A percentile compares a stretch with the other conserved stretches of the same genome.
Evolutionary conservation across 2,113 vertebrate species (phyloP).

Genomic region (Pedetes capensis): DNA sequence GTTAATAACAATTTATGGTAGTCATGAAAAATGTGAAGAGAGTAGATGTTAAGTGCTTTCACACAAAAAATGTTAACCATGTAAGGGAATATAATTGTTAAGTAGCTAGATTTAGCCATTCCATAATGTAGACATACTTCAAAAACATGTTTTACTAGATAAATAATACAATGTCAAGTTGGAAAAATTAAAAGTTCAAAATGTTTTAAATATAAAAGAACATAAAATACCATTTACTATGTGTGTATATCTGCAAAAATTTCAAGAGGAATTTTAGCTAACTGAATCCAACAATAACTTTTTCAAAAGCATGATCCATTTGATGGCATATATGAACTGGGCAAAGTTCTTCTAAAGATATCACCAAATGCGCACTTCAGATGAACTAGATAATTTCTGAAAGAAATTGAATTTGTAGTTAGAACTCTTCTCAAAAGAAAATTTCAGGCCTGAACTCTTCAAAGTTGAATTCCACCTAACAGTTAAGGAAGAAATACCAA

Average conservation of each 20-base stretch:
- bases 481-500: not conserved
- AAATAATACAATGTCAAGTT: not conserved
- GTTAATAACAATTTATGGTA: not conserved
- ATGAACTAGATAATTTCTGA: not conserved
- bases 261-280: not conserved
- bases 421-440: not conserved
- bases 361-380: not conserved
- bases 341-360: not conserved
- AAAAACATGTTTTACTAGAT: not conserved
- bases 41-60: not conserved
- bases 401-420: not conserved
- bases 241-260: not conserved
- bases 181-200: not conserved
- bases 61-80: not conserved
- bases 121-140: not conserved
- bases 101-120: not conserved
- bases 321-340: not conserved
- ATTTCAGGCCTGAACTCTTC: not conserved
- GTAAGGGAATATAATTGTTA: not conserved
- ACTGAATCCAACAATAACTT: not conserved
- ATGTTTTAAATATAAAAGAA: not conserved
- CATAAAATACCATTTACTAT: not conserved
- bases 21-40: not conserved
- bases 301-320: not conserved
- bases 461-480: not conserved